These are phyloP conservation scores for Megalopta genalis DNA, from an alignment of 1,140 invertebrate genomes.

Conservation along the genomic window DNA sequence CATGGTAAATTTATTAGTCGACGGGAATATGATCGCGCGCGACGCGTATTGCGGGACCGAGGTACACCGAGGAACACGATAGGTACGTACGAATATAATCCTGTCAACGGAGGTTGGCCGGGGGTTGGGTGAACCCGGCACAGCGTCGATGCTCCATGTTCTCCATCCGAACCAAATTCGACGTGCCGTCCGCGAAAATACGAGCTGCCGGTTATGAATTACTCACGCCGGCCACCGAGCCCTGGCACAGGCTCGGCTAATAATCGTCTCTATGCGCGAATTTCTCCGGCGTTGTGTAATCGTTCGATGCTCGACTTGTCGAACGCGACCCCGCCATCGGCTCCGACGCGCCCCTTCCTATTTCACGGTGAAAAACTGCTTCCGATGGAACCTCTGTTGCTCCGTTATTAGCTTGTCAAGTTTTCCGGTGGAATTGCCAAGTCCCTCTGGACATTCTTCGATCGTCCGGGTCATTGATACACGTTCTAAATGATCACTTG, in stretches of 20 bases:
- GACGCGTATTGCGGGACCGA: conserved; percentile 68
- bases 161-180: conserved; percentile 75
- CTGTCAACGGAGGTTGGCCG: conserved; percentile 69
- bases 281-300: conserved; percentile 67
- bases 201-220: conserved; percentile 75
- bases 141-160: conserved; percentile 73
- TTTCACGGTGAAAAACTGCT: conserved; percentile 36
- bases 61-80: conserved; percentile 69
- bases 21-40: conserved; percentile 74
- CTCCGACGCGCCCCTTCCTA: background rate
- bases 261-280: conserved; percentile 75
- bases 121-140: conserved; percentile 28
- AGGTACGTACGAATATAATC: conserved; percentile 77
- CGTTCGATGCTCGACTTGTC: conserved; percentile 52
- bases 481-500: no score
- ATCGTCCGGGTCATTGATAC: no score
- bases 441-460: no score
- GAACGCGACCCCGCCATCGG: conserved; percentile 14
- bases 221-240: conserved; percentile 59
- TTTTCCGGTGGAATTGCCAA: background rate
- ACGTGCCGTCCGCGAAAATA: conserved; percentile 71
- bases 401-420: background rate
- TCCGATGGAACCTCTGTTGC: background rate
- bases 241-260: conserved; percentile 61
- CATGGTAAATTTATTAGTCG: conserved; percentile 74